Evolutionary conservation across 2,797 vertebrate genomes (phyloP).

Genomic region (Limnodromus scolopaceus): DNA sequence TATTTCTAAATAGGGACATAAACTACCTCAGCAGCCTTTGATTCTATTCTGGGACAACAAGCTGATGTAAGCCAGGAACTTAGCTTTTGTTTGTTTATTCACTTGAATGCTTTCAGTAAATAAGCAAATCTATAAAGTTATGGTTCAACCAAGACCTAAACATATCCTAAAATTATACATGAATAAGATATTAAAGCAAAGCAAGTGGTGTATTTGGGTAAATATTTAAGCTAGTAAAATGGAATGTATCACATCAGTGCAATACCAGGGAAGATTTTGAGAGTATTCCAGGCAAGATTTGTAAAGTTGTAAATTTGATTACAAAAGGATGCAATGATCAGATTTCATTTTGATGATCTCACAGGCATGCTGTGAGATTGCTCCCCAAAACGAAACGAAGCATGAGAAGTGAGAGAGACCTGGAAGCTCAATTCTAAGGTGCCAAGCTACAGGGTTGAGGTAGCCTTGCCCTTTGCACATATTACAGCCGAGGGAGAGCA

Average conservation of each 20-base stretch:
- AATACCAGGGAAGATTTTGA: neutral
- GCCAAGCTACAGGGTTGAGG: neutral
- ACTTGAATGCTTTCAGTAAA: neutral
- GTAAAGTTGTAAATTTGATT: neutral
- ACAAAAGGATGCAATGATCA: neutral
- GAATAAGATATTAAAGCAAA: neutral
- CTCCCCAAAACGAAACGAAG: rapidly evolving
- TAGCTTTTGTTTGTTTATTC: slow-evolving; percentile 31
- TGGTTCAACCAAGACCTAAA: neutral
- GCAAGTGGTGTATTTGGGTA: neutral
- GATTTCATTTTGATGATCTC: neutral
- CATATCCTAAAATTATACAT: neutral
- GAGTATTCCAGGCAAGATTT: neutral
- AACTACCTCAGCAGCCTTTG: slow-evolving; percentile 46
- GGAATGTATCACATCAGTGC: neutral
- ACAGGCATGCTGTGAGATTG: too few species aligned
- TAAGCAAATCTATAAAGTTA: neutral
- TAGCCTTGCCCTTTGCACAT: rapidly evolving
- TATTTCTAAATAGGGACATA: slow-evolving; percentile 50
- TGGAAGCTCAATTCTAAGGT: neutral
- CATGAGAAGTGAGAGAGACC: neutral
- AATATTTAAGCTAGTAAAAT: neutral
- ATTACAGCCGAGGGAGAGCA: neutral
- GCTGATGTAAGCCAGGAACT: neutral
- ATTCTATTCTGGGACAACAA: slow-evolving; percentile 41